These are phyloP conservation scores for Phrynocephalus forsythii DNA, from an alignment of 2,797 vertebrate genomes.

Conservation along the genomic window DNA sequence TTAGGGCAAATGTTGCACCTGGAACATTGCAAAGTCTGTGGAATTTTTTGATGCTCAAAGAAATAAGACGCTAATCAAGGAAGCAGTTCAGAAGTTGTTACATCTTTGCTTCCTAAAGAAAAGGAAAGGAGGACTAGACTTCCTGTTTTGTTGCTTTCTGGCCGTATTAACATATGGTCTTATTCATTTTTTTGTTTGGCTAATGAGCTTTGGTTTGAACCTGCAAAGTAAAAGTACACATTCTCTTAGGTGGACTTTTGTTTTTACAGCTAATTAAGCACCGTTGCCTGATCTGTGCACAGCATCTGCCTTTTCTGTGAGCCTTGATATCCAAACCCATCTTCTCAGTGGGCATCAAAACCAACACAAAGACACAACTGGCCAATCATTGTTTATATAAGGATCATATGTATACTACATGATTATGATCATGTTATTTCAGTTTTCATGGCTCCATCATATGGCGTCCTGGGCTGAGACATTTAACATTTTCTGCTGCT, in stretches of 20 bases:
- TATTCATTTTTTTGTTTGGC: too few species aligned
- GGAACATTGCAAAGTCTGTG: too few species aligned
- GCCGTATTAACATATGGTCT: not conserved
- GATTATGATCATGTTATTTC: too few species aligned
- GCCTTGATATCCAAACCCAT: not conserved
- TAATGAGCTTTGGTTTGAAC: not conserved
- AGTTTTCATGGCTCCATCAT: too few species aligned
- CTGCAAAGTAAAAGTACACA: not conserved
- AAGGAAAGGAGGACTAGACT: not conserved
- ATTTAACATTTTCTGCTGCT: too few species aligned
- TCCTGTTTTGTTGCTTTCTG: constrained; percentile 12
- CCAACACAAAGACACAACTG: not conserved
- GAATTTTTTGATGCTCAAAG: not conserved
- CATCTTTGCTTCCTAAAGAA: not conserved
- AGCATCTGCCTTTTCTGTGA: not conserved
- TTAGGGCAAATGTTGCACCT: too few species aligned
- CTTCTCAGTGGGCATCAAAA: not conserved
- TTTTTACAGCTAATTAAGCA: constrained; percentile 4
- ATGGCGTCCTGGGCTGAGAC: too few species aligned
- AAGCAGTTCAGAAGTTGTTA: not conserved
- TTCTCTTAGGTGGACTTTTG: not conserved
- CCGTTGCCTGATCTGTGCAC: not conserved
- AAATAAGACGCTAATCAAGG: not conserved
- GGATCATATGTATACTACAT: too few species aligned
- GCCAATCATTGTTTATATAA: not conserved